A percentile compares a stretch with the other conserved stretches of the same genome.
Evolutionary conservation across 2,113 vertebrate species (phyloP).

Genomic region (Oreotragus oreotragus): DNA sequence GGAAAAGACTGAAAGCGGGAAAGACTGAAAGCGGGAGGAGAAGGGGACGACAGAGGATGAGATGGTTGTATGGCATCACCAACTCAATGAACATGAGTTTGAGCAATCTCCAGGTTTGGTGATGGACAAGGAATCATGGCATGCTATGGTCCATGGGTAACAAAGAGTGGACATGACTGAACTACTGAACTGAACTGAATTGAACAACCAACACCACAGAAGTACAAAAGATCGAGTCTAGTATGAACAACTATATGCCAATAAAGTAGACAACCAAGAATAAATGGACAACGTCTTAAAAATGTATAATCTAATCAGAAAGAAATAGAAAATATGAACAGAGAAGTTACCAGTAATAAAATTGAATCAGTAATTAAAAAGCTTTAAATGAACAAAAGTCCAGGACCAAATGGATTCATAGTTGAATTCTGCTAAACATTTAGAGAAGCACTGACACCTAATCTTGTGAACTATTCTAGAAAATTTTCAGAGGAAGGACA

Average conservation of each 20-base stretch:
- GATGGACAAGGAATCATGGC: accelerated
- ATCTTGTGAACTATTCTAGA: background rate
- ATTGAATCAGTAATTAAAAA: background rate
- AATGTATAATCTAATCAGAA: background rate
- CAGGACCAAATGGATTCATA: background rate
- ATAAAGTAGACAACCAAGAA: background rate
- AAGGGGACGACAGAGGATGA: accelerated
- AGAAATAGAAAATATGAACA: background rate
- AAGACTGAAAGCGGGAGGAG: background rate
- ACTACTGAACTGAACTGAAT: background rate
- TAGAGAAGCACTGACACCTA: background rate
- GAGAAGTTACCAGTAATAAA: background rate
- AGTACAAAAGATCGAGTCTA: background rate
- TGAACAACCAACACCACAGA: background rate
- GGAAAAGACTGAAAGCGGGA: background rate
- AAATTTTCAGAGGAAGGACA: background rate
- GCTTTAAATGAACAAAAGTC: background rate
- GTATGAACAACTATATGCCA: background rate
- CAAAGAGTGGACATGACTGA: background rate
- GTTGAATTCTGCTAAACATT: background rate
- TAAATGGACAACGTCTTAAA: background rate
- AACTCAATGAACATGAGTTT: background rate
- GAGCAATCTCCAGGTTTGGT: background rate
- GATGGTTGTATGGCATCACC: background rate
- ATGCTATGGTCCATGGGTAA: accelerated